Conservation (phyloP, 92 coral and sea anemone genomes). For the Actinernus sp. region DNA sequence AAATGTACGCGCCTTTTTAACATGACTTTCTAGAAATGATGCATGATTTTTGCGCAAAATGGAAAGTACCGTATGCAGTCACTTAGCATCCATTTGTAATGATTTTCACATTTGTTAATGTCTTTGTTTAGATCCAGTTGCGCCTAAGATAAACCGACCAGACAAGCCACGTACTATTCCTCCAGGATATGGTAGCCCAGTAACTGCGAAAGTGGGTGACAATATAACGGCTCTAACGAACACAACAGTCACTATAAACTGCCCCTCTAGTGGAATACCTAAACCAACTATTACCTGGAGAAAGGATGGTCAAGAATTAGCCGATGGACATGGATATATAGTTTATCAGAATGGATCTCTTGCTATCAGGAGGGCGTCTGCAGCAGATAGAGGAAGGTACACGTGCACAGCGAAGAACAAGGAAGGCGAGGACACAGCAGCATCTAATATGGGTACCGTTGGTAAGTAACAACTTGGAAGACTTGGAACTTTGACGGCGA, state of each 20-base stretch:
- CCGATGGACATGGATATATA: constrained; percentile 12
- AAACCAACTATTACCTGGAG: constrained; percentile 47
- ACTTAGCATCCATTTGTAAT: no score
- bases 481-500: no score
- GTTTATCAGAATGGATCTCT: constrained; percentile 40
- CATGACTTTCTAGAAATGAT: no score
- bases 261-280: constrained; percentile 47
- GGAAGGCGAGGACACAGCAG: constrained; percentile 12
- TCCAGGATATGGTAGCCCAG: constrained; percentile 25
- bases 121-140: constrained; percentile 28
- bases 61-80: no score
- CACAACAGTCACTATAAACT: constrained; percentile 37
- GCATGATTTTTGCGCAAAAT: no score
- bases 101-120: no score
- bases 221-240: constrained; percentile 53
- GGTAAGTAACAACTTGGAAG: constrained; percentile 3
- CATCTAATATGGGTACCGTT: constrained; percentile 8
- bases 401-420: constrained; percentile 15
- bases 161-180: constrained; percentile 10
- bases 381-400: constrained; percentile 7
- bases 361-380: constrained; percentile 5
- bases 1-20: no score
- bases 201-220: constrained; percentile 47
- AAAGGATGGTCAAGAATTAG: constrained; percentile 33
- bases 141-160: constrained; percentile 13